Evolutionary conservation across 2,888 invertebrate genomes (phyloP).

Genomic region (Galeruca laticollis): DNA sequence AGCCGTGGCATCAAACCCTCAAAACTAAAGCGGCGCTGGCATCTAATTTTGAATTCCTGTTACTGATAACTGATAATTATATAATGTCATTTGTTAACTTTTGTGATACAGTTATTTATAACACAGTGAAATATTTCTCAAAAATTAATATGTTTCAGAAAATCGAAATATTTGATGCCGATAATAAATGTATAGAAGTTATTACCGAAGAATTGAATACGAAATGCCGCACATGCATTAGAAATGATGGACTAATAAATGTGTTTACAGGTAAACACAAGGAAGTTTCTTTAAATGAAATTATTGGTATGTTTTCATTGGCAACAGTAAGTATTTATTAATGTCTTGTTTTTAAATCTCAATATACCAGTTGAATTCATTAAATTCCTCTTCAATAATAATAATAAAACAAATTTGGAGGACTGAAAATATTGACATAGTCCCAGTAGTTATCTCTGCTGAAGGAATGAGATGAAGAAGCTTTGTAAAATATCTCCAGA

Average conservation of each 20-base stretch:
- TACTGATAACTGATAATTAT: not conserved
- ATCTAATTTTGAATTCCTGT: too few relatives aligned
- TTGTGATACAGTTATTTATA: not conserved
- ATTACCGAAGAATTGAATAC: not conserved
- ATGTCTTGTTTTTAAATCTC: not conserved
- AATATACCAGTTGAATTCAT: not conserved
- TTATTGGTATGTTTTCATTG: conserved; percentile 3
- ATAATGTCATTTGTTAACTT: not conserved
- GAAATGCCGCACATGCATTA: conserved; percentile 5
- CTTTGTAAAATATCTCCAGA: too few relatives aligned
- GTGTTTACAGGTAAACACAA: not conserved
- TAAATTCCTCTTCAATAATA: not conserved
- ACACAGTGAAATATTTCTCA: not conserved
- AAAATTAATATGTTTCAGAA: not conserved
- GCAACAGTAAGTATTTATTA: not conserved
- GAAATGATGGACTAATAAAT: conserved; percentile 7
- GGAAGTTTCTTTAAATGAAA: not conserved
- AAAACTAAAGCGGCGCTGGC: too few relatives aligned
- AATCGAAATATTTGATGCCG: not conserved
- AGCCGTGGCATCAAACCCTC: too few relatives aligned
- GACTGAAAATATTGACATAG: too few relatives aligned
- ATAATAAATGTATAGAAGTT: not conserved
- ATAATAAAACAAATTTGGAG: too few relatives aligned
- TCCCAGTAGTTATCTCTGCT: too few relatives aligned
- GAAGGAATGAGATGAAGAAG: too few relatives aligned